phyloP scores from a whole-genome alignment of 37 sponge, comb jelly and placozoan genomes.

The Haliclona indistincta region DNA sequence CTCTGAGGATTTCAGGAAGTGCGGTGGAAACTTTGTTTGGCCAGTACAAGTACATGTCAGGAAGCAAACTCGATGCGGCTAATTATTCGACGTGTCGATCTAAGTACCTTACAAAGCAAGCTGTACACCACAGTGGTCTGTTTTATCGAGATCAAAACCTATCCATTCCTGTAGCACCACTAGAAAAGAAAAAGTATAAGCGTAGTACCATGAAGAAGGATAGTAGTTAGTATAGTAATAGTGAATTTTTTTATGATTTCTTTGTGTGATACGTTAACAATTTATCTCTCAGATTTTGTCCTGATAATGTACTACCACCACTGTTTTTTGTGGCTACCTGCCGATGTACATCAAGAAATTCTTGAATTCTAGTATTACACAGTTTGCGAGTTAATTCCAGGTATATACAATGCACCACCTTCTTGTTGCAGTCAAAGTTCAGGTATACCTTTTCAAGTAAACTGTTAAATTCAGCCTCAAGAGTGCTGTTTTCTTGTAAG shows the following conservation, averaged over 20 bases:
- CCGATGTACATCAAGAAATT: background rate
- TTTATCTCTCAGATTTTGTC: too few relatives aligned
- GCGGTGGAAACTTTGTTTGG: constrained; percentile 15
- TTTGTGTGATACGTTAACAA: too few relatives aligned
- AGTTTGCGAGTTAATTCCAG: too few relatives aligned
- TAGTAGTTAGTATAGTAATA: background rate
- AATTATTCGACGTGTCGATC: background rate
- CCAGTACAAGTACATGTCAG: too few relatives aligned
- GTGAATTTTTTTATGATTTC: background rate
- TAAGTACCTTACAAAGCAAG: constrained; percentile 1
- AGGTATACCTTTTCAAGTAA: too few relatives aligned
- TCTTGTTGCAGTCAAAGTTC: too few relatives aligned
- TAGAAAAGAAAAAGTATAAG: too few relatives aligned
- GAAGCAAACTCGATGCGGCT: too few relatives aligned
- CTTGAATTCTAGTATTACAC: constrained; percentile 1
- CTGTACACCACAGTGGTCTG: constrained; percentile 11
- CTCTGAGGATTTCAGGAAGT: constrained; percentile 8
- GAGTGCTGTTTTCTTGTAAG: too few relatives aligned
- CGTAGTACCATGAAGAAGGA: background rate
- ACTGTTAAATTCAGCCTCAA: too few relatives aligned
- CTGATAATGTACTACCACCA: background rate
- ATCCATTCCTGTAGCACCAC: background rate
- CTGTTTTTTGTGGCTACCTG: background rate
- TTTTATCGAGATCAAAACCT: background rate
- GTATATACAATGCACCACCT: too few relatives aligned